Conservation (phyloP, 1,140 invertebrate genomes). For the Cotesia typhae region DNA sequence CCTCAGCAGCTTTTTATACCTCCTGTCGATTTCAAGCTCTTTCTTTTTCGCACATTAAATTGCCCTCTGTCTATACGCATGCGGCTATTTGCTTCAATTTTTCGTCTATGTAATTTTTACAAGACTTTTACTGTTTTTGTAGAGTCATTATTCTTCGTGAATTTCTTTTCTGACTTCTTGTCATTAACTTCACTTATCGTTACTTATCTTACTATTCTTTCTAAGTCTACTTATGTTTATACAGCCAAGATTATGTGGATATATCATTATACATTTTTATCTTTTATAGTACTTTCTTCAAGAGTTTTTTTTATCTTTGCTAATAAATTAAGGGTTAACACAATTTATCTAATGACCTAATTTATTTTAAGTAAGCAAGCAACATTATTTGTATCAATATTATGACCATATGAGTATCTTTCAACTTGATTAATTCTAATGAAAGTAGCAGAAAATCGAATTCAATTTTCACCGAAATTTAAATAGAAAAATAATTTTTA, state of each 20-base stretch:
- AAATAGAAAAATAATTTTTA: too few species aligned
- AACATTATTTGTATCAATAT: too few species aligned
- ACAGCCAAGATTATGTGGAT: not conserved
- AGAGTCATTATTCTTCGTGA: slow-evolving; percentile 38
- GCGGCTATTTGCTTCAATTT: not conserved
- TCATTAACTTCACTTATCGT: slow-evolving; percentile 43
- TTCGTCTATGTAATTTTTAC: slow-evolving; percentile 18
- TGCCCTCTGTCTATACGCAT: not conserved
- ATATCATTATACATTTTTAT: too few species aligned
- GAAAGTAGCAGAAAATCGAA: too few species aligned
- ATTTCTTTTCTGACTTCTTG: slow-evolving; percentile 24
- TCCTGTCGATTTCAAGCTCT: not conserved
- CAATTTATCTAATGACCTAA: not conserved
- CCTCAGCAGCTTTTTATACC: slow-evolving; percentile 37
- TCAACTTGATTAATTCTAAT: too few species aligned
- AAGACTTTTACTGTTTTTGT: not conserved
- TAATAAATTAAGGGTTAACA: not conserved
- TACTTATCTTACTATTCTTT: slow-evolving; percentile 36
- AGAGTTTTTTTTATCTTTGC: not conserved
- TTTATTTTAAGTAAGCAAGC: too few species aligned
- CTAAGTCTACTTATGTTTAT: not conserved
- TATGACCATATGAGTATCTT: too few species aligned
- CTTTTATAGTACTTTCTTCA: too few species aligned
- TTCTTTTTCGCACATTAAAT: slow-evolving; percentile 3
- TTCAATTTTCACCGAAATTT: too few species aligned